A percentile compares a stretch with the other conserved stretches of the same genome.
Evolutionary conservation across 1,140 invertebrate species (phyloP).

Genomic region (Akabosia matsudoensis): DNA sequence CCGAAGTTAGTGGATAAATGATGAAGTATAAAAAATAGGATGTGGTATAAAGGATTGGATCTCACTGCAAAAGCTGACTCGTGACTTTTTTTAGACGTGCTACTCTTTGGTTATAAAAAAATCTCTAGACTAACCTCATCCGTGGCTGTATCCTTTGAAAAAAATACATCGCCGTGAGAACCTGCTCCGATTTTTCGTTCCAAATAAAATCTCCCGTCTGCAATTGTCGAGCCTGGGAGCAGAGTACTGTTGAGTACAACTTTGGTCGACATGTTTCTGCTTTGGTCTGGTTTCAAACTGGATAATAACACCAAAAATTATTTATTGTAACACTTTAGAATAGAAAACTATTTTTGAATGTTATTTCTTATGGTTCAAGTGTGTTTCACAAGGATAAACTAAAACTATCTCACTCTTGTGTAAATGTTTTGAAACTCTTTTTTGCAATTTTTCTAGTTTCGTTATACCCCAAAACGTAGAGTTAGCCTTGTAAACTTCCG

Average conservation of each 20-base stretch:
- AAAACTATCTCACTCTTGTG: too few relatives aligned
- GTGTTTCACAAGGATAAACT: too few relatives aligned
- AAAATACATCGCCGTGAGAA: constrained; percentile 14
- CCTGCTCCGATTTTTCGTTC: constrained; percentile 3
- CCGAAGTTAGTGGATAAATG: constrained; percentile 6
- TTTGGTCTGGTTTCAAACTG: neutral
- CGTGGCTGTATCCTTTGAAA: constrained; percentile 20
- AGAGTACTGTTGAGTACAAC: constrained; percentile 15
- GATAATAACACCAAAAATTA: neutral
- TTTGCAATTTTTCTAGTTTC: too few relatives aligned
- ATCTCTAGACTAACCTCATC: constrained; percentile 11
- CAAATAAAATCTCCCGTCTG: constrained; percentile 12
- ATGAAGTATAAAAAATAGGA: too few relatives aligned
- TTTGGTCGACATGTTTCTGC: neutral
- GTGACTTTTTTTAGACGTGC: too few relatives aligned
- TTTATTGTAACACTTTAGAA: too few relatives aligned
- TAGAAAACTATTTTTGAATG: too few relatives aligned
- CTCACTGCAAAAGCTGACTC: too few relatives aligned
- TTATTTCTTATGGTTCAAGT: too few relatives aligned
- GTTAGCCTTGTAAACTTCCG: neutral
- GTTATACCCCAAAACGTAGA: too few relatives aligned
- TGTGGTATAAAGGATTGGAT: too few relatives aligned
- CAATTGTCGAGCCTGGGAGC: neutral
- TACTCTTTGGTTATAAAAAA: too few relatives aligned
- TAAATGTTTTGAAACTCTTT: neutral